These are phyloP conservation scores for Apodemia hepburni DNA, from an alignment of 2,888 invertebrate species.

Conservation along the genomic window DNA sequence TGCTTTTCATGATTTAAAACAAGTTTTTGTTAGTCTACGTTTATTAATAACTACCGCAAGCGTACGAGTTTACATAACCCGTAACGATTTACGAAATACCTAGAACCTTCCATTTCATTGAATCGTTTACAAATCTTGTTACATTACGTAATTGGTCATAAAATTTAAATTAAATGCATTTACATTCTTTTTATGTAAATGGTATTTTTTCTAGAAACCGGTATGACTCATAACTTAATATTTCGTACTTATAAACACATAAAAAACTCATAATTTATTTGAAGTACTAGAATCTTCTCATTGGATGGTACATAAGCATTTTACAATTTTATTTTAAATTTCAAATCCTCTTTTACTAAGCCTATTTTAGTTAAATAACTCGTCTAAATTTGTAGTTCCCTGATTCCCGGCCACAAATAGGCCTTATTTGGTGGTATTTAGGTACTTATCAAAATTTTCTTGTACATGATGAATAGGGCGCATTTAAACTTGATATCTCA, in stretches of 20 bases:
- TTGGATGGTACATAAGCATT: background rate
- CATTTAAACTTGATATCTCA: no score
- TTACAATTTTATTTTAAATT: background rate
- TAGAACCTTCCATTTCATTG: constrained; percentile 9
- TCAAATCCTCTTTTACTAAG: background rate
- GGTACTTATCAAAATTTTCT: no score
- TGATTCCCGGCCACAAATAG: no score
- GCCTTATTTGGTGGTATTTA: no score
- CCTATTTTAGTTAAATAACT: no score
- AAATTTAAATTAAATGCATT: constrained; percentile 10
- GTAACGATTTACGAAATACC: background rate
- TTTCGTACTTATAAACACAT: background rate
- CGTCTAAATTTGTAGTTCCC: no score
- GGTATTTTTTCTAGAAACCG: background rate
- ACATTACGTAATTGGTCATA: constrained; percentile 12
- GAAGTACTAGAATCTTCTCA: background rate
- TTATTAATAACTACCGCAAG: background rate
- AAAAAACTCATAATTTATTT: background rate
- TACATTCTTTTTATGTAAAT: constrained; percentile 4
- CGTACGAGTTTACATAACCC: constrained; percentile 5
- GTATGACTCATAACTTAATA: background rate
- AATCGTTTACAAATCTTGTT: constrained; percentile 5
- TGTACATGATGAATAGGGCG: no score
- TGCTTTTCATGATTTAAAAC: background rate
- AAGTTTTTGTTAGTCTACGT: constrained; percentile 1